These are phyloP conservation scores for Psophia crepitans DNA, from an alignment of 2,113 vertebrate species.

Conservation along the genomic window DNA sequence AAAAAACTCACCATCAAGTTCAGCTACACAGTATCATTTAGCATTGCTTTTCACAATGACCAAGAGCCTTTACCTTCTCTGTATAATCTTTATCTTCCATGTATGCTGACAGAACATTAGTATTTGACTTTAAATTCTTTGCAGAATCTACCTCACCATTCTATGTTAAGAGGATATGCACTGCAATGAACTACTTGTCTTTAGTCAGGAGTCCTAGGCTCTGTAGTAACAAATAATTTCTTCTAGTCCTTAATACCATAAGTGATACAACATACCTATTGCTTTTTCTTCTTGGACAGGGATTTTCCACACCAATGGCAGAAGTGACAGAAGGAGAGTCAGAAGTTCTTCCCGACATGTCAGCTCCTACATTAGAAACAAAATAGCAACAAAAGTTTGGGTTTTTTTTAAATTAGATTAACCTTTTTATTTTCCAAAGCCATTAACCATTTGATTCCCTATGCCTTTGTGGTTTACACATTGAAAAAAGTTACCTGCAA, in stretches of 20 bases:
- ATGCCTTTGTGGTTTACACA: background rate
- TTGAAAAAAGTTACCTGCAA: background rate
- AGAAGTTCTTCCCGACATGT: conserved; percentile 96
- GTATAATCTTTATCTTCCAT: background rate
- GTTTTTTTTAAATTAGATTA: background rate
- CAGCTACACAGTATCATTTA: background rate
- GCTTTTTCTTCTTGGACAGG: conserved; percentile 91
- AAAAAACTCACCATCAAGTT: background rate
- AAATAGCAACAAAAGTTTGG: background rate
- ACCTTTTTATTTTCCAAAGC: background rate
- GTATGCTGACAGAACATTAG: background rate
- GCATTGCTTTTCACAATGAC: background rate
- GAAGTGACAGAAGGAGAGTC: conserved; percentile 89
- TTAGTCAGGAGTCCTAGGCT: background rate
- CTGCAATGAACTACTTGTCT: background rate
- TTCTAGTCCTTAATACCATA: background rate
- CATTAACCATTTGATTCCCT: background rate
- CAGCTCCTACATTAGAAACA: conserved; percentile 80
- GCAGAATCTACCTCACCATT: background rate
- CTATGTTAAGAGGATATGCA: background rate
- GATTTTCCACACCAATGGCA: conserved; percentile 97
- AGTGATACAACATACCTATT: conserved; percentile 74
- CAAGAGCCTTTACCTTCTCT: background rate
- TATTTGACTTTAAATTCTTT: background rate
- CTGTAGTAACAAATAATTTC: background rate